These are phyloP conservation scores for Azorinus chamasolen DNA, from an alignment of 2,888 invertebrate species.

Conservation along the genomic window DNA sequence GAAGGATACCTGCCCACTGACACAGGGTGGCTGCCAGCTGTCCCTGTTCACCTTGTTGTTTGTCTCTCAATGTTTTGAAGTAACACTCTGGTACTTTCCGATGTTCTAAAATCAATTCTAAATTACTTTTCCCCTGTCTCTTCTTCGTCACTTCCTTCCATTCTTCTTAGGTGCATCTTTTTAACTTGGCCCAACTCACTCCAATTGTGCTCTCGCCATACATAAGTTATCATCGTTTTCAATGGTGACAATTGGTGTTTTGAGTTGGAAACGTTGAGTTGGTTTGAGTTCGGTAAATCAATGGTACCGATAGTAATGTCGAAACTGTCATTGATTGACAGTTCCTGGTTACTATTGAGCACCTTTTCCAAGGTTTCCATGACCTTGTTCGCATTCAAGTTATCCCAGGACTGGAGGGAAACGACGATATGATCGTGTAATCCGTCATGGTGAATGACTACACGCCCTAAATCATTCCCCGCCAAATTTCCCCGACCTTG, in stretches of 20 bases:
- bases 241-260: slow-evolving; percentile 33
- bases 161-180: slow-evolving; percentile 29
- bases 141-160: slow-evolving; percentile 23
- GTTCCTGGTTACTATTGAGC: too few relatives aligned
- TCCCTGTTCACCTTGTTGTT: slow-evolving; percentile 11
- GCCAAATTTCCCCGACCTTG: slow-evolving; percentile 32
- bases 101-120: slow-evolving; percentile 27
- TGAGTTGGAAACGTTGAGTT: slow-evolving; percentile 17
- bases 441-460: too few relatives aligned
- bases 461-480: too few relatives aligned
- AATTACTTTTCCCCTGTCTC: too few relatives aligned
- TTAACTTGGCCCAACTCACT: slow-evolving; percentile 35
- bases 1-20: slow-evolving; percentile 12
- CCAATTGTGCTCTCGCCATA: slow-evolving; percentile 34
- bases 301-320: too few relatives aligned
- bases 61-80: slow-evolving; percentile 14
- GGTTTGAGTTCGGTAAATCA: too few relatives aligned
- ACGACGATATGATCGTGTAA: slow-evolving; percentile 39
- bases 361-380: slow-evolving; percentile 20
- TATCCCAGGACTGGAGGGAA: slow-evolving; percentile 46
- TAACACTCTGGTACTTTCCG: slow-evolving; percentile 34
- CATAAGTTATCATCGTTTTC: slow-evolving; percentile 44
- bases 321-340: slow-evolving; percentile 52
- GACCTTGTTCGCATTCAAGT: slow-evolving; percentile 20
- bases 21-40: slow-evolving; percentile 1